Evolutionary conservation across 2,888 invertebrate genomes (phyloP), one percentile per base, ranked within the genome.

Genomic region (Atrina japonica): DNA sequence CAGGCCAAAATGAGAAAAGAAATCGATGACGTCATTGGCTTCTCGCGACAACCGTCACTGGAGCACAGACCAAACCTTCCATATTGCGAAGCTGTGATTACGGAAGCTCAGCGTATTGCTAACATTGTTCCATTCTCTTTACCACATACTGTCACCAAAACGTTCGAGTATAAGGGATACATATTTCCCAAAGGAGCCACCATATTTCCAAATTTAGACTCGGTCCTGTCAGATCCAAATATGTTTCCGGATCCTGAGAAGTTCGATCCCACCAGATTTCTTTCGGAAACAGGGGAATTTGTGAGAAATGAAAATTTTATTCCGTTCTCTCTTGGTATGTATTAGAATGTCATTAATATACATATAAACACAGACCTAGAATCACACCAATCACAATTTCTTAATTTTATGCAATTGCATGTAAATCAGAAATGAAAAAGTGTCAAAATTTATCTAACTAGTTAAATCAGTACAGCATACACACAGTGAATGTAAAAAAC

Each of bases 281-380:
- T 61, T 14, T 11, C 16, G 16, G 61, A 47, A 49, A 16, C 45
- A 49, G 61, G 61, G 9, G 16, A 21, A 30, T 7, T 61, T 3
- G n/a, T 21, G 7, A 49, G 61, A 16, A 23, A 45, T 23, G 18
- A 60, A 0, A 60, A 29, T 1, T n/a, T 60, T 23, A 27, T 45
- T 23, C 43, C 60, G 11, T 60, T 60, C n/a, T 43, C 29, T 25
- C 23, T 29, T 14, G 60, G 60, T 60, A 60, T 16, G 53, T 27
- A 27, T 23, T 49, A n/a, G n/a, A n/a, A n/a, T n/a, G n/a, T n/a
- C n/a, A n/a, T n/a, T n/a, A n/a, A n/a, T n/a, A n/a, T n/a, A n/a
- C n/a, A n/a, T n/a, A n/a, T n/a, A n/a, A n/a, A n/a, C n/a, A n/a
- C n/a, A n/a, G n/a, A n/a, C n/a, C n/a, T n/a, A n/a, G n/a, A n/a